Percentiles rank a stretch among this genome's conserved stretches.
These are phyloP conservation scores for Chironomus tentans DNA, from an alignment of 2,888 invertebrate genomes.

Conservation along the genomic window DNA sequence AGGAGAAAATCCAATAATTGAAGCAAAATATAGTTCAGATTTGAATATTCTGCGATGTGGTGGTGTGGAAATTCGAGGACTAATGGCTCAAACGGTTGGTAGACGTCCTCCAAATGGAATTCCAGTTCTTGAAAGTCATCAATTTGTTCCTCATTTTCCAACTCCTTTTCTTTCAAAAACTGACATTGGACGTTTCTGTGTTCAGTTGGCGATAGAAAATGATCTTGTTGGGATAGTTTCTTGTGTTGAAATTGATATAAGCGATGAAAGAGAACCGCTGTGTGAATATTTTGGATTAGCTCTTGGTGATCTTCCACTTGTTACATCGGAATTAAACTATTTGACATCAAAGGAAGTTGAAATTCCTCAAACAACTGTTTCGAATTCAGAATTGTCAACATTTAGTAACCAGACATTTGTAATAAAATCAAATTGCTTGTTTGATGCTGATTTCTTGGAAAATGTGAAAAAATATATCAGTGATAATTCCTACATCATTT, in stretches of 20 bases:
- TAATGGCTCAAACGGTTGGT: constrained; percentile 66
- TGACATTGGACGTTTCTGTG: constrained; percentile 50
- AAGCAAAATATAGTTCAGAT: constrained; percentile 35
- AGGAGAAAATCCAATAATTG: constrained; percentile 35
- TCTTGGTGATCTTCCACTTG: constrained; percentile 57
- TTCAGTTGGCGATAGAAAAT: constrained; percentile 69
- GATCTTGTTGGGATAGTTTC: constrained; percentile 52
- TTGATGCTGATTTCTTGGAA: too few species aligned
- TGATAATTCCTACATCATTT: too few species aligned
- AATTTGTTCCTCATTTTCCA: constrained; percentile 57
- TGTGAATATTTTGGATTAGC: constrained; percentile 49
- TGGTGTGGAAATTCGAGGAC: constrained; percentile 66
- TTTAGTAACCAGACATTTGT: too few species aligned
- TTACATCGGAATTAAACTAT: constrained; percentile 56
- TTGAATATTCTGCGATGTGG: constrained; percentile 50
- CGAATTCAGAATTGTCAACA: too few species aligned
- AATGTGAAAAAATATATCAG: too few species aligned
- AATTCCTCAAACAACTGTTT: too few species aligned
- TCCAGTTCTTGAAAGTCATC: constrained; percentile 69
- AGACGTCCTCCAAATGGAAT: constrained; percentile 56
- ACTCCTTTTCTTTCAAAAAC: constrained; percentile 33
- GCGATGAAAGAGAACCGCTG: constrained; percentile 44
- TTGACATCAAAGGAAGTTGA: constrained; percentile 32
- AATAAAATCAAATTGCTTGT: too few species aligned
- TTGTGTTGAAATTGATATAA: constrained; percentile 49